phyloP scores from a whole-genome alignment of 2,797 vertebrate species.

The Adelosebastes latens region DNA sequence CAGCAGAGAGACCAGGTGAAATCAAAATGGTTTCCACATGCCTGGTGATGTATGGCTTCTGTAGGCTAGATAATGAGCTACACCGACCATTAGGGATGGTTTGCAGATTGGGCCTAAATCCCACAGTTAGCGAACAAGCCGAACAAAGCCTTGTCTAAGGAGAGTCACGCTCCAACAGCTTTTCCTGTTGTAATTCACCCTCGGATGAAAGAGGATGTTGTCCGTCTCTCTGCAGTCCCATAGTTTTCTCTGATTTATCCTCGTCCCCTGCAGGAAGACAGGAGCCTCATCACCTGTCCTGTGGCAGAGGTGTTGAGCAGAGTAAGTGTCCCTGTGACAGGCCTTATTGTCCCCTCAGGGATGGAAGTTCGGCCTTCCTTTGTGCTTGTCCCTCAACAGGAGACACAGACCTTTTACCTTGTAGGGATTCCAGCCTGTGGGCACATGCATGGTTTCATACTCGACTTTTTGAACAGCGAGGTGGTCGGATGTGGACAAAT shows the following conservation, averaged over 20 bases:
- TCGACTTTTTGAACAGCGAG: constrained; percentile 54
- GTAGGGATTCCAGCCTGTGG: constrained; percentile 29
- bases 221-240: constrained; percentile 26
- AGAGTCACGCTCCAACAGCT: constrained; percentile 36
- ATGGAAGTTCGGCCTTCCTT: constrained; percentile 48
- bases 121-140: constrained; percentile 32
- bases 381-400: constrained; percentile 64
- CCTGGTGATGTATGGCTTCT: constrained; percentile 53
- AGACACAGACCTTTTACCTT: constrained; percentile 51
- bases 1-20: constrained; percentile 37
- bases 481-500: constrained; percentile 66
- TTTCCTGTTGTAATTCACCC: constrained; percentile 58
- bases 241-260: constrained; percentile 36
- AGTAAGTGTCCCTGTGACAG: constrained; percentile 62
- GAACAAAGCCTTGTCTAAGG: constrained; percentile 45
- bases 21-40: constrained; percentile 66
- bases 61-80: constrained; percentile 50
- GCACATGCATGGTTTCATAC: constrained; percentile 37
- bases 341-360: constrained; percentile 69
- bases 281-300: constrained; percentile 47
- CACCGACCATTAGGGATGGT: constrained; percentile 25
- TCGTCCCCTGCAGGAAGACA: constrained; percentile 43
- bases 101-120: constrained; percentile 46
- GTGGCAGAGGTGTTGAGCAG: constrained; percentile 57
- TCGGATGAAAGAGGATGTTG: constrained; percentile 51